Evolutionary conservation across 1,140 invertebrate genomes (phyloP).

Genomic region (Drosophila sp.): DNA sequence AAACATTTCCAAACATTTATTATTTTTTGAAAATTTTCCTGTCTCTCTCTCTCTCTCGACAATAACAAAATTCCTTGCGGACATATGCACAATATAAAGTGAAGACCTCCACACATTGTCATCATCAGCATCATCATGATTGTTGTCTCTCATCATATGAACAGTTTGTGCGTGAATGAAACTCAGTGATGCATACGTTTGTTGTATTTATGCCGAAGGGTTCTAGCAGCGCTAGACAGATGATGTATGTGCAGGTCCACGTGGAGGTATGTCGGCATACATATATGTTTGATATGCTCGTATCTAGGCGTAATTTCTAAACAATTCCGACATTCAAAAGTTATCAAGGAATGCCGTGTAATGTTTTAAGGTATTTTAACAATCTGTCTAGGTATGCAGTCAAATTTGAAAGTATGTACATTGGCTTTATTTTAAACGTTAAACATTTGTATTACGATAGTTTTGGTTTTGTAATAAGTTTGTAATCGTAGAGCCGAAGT

Average conservation of each 20-base stretch:
- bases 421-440: too few relatives aligned
- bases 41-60: constrained; percentile 24
- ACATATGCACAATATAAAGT: constrained; percentile 28
- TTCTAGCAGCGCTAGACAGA: constrained; percentile 3
- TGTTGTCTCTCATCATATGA: constrained; percentile 1
- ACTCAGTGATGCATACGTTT: constrained; percentile 56
- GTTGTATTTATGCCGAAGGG: constrained; percentile 26
- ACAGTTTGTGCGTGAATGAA: constrained; percentile 71
- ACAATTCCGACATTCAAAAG: not conserved
- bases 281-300: not conserved
- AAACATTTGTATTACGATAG: too few relatives aligned
- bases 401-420: not conserved
- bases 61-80: constrained; percentile 54
- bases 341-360: not conserved
- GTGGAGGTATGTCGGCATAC: not conserved
- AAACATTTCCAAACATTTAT: constrained; percentile 41
- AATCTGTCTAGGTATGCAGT: not conserved
- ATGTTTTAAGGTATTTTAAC: not conserved
- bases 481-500: too few relatives aligned
- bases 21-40: constrained; percentile 46
- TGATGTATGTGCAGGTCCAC: not conserved
- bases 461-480: too few relatives aligned
- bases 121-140: constrained; percentile 8
- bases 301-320: not conserved
- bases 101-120: constrained; percentile 39